These are phyloP conservation scores for Capitulum mitella DNA, from an alignment of 2,888 invertebrate species.

Conservation along the genomic window DNA sequence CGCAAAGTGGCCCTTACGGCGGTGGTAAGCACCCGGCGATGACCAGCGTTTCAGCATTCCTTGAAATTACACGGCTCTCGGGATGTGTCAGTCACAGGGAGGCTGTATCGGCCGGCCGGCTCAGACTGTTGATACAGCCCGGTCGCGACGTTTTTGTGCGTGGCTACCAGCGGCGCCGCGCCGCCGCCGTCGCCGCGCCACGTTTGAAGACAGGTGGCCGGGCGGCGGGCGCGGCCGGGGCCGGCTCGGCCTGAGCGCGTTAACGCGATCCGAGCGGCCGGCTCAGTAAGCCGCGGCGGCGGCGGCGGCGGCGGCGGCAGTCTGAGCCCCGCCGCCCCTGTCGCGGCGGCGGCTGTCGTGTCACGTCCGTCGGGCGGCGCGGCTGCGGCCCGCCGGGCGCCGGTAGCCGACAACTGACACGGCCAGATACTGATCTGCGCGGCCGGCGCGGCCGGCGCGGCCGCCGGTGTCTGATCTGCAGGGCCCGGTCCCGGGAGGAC, in stretches of 20 bases:
- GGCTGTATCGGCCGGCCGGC: neutral
- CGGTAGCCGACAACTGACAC: slow-evolving; percentile 1
- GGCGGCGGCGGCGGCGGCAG: neutral
- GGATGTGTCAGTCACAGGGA: neutral
- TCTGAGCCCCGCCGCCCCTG: neutral
- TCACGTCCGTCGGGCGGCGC: neutral
- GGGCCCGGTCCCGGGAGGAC: no score
- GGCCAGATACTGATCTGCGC: neutral
- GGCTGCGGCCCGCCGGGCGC: neutral
- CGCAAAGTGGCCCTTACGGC: neutral
- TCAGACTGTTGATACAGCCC: neutral
- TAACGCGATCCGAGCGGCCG: neutral
- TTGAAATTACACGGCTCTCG: slow-evolving; percentile 20
- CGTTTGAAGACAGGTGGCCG: neutral
- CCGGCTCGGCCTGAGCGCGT: neutral
- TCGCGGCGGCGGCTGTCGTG: neutral
- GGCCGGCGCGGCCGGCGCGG: no score
- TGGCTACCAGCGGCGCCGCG: neutral
- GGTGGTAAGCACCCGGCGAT: neutral
- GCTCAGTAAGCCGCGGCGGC: neutral
- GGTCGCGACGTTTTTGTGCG: neutral
- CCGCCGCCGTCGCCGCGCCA: neutral
- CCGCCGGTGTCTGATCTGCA: no score
- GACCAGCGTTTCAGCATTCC: slow-evolving; percentile 18
- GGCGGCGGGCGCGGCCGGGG: neutral